Conservation (phyloP, 35 echinoderm and acorn worm species). For the Apostichopus californicus region DNA sequence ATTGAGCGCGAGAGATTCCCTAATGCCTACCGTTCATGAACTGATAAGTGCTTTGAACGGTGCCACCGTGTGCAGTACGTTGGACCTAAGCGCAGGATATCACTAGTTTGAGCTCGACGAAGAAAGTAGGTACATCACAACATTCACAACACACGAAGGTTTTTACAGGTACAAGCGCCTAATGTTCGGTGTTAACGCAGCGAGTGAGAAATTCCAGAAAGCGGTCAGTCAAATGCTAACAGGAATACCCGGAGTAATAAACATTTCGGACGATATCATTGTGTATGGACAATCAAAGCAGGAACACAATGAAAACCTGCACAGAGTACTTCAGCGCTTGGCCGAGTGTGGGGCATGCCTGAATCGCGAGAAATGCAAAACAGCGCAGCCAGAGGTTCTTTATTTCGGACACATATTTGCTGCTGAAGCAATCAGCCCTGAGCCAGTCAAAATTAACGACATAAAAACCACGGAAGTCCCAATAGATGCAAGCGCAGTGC, state of each 20-base stretch:
- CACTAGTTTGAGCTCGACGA: constrained; percentile 64
- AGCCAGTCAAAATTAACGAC: constrained; percentile 30
- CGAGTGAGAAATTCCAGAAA: background rate
- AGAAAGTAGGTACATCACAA: no score
- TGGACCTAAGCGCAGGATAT: constrained; percentile 66
- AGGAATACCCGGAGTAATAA: constrained; percentile 39
- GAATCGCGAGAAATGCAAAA: constrained; percentile 66
- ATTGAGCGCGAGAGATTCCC: constrained; percentile 51
- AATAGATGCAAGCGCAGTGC: constrained; percentile 14
- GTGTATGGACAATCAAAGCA: constrained; percentile 52
- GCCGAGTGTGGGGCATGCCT: constrained; percentile 45
- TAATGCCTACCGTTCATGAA: constrained; percentile 68
- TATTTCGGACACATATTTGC: constrained; percentile 78
- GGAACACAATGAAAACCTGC: constrained; percentile 65
- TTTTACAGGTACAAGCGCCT: no score
- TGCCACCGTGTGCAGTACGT: constrained; percentile 56
- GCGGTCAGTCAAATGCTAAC: constrained; percentile 61
- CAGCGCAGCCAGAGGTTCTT: constrained; percentile 40
- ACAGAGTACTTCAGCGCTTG: constrained; percentile 62
- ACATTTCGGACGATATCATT: constrained; percentile 81
- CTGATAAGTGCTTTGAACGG: constrained; percentile 66
- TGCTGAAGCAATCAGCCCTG: constrained; percentile 41
- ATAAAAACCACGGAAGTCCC: background rate
- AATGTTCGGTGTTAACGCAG: no score
- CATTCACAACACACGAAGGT: no score